phyloP scores from a whole-genome alignment of 1,140 invertebrate species.

The Meloidogyne floridensis region DNA sequence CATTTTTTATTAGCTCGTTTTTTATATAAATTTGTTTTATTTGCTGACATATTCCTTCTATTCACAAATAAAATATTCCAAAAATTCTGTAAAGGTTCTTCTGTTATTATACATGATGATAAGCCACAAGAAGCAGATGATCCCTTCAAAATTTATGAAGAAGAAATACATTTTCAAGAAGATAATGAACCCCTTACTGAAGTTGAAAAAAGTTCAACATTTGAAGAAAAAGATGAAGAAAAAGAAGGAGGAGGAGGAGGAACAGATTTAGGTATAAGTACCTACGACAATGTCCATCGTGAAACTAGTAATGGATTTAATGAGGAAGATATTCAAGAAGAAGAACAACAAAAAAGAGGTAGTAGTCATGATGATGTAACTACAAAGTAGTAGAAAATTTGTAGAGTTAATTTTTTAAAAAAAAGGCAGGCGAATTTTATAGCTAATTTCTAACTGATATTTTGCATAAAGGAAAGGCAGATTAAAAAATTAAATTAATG shows the following conservation, averaged over 20 bases:
- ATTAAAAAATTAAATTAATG: too few species aligned
- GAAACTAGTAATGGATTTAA: background rate
- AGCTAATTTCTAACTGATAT: background rate
- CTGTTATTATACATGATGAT: conserved; percentile 9
- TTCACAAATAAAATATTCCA: background rate
- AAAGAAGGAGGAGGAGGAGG: background rate
- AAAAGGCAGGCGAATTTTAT: background rate
- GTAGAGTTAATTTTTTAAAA: background rate
- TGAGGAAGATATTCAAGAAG: background rate
- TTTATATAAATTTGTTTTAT: background rate
- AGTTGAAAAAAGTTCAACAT: conserved; percentile 5
- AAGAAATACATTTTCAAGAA: conserved; percentile 3
- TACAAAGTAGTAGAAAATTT: background rate
- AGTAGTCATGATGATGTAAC: background rate
- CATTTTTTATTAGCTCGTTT: too few species aligned
- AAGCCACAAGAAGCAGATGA: background rate
- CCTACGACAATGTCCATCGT: background rate
- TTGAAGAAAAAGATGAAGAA: background rate
- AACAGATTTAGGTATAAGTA: background rate
- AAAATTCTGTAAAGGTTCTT: background rate
- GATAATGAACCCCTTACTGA: background rate
- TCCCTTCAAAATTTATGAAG: conserved; percentile 7
- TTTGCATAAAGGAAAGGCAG: too few species aligned
- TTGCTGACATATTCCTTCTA: background rate
- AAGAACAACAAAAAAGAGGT: background rate